Evolutionary conservation across 2,888 invertebrate genomes (phyloP).

Genomic region (Brachypalpus laphriformis): DNA sequence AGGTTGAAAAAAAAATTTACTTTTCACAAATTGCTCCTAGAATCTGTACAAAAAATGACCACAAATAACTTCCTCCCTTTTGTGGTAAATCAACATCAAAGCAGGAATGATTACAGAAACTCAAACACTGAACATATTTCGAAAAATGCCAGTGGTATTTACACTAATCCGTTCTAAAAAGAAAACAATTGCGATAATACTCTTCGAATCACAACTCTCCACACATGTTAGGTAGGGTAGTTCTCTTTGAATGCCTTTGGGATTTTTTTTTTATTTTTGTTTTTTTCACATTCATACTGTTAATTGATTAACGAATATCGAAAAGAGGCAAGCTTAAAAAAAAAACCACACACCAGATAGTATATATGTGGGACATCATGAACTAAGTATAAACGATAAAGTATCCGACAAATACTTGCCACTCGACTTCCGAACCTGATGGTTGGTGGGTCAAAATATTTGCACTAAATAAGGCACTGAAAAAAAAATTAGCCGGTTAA

Average conservation of each 20-base stretch:
- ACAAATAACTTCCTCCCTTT: too few relatives aligned
- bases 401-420: slow-evolving; percentile 65
- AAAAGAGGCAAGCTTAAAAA: slow-evolving; percentile 56
- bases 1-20: too few relatives aligned
- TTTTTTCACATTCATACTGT: slow-evolving; percentile 42
- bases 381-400: slow-evolving; percentile 54
- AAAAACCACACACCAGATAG: slow-evolving; percentile 55
- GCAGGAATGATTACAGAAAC: too few relatives aligned
- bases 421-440: slow-evolving; percentile 55
- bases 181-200: slow-evolving; percentile 15
- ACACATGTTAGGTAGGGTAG: slow-evolving; percentile 20
- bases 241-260: slow-evolving; percentile 44
- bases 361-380: slow-evolving; percentile 30
- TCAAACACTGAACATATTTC: not conserved
- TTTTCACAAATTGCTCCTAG: too few relatives aligned
- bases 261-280: slow-evolving; percentile 35
- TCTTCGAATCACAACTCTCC: slow-evolving; percentile 5
- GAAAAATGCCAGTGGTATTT: not conserved
- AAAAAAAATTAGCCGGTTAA: slow-evolving; percentile 14
- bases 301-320: slow-evolving; percentile 68
- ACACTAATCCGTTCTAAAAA: slow-evolving; percentile 28
- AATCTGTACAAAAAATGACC: too few relatives aligned
- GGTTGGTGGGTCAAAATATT: slow-evolving; percentile 49
- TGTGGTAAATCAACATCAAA: too few relatives aligned
- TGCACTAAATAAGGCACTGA: slow-evolving; percentile 19